Conservation (phyloP, 1,140 invertebrate species). For the Cepaea nemoralis region DNA sequence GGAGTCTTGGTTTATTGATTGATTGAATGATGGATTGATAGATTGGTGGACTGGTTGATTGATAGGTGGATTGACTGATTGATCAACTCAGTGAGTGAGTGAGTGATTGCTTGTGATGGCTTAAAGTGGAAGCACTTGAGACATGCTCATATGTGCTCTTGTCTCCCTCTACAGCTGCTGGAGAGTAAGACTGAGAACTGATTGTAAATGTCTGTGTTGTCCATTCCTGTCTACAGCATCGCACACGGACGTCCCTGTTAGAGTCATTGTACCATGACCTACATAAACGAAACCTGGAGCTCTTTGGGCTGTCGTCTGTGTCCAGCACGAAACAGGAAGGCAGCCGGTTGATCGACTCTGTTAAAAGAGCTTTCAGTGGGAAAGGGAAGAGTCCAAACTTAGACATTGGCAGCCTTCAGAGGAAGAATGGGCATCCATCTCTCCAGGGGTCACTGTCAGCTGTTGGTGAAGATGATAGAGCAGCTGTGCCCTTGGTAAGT, state of each 20-base stretch:
- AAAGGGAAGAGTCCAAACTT: constrained; percentile 72
- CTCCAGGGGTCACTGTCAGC: constrained; percentile 72
- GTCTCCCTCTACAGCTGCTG: no score
- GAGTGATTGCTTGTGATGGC: no score
- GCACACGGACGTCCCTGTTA: constrained; percentile 91
- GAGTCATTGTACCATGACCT: constrained; percentile 90
- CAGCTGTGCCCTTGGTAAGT: constrained; percentile 6
- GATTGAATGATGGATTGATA: no score
- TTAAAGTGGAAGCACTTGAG: no score
- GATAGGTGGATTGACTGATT: no score
- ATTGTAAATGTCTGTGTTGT: no score
- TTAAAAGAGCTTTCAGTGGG: constrained; percentile 88
- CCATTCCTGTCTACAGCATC: constrained; percentile 73
- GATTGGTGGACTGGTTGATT: no score
- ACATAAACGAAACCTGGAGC: constrained; percentile 87
- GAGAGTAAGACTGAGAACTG: no score
- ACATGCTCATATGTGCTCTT: no score
- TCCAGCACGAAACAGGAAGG: constrained; percentile 64
- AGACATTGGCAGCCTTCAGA: constrained; percentile 70
- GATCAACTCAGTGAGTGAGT: no score
- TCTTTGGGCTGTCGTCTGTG: constrained; percentile 78
- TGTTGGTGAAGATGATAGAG: constrained; percentile 64
- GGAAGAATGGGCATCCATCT: constrained; percentile 69
- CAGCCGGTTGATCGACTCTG: constrained; percentile 88
- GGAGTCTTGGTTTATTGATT: no score